Percentiles rank a stretch among this genome's conserved stretches.
Evolutionary conservation across 2,888 invertebrate species (phyloP).

Genomic region (Zootermopsis nevadensis): DNA sequence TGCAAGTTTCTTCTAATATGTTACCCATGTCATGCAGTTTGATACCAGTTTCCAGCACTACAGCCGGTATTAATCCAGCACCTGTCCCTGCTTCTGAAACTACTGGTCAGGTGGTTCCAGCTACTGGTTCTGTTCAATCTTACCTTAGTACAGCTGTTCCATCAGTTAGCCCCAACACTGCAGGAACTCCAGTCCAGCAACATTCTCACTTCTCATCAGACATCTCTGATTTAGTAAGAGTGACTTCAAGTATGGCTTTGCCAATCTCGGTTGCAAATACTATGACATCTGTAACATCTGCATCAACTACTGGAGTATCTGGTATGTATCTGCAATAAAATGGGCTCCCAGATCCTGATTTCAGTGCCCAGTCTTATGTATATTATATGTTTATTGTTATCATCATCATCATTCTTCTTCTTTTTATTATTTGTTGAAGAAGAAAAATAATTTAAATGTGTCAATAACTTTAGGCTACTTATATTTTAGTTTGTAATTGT

Average conservation of each 20-base stretch:
- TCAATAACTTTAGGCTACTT: no score
- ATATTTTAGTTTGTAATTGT: no score
- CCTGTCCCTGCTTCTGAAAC: neutral
- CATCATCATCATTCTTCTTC: no score
- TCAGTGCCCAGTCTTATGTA: no score
- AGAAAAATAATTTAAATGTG: no score
- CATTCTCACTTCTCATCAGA: neutral
- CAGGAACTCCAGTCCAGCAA: neutral
- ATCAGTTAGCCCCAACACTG: neutral
- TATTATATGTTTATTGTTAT: no score
- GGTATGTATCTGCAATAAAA: neutral
- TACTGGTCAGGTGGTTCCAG: neutral
- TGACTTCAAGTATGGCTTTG: neutral
- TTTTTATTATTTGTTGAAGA: no score
- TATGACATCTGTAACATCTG: neutral
- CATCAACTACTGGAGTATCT: neutral
- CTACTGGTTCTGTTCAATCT: neutral
- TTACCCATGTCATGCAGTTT: constrained; percentile 1
- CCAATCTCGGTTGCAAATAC: neutral
- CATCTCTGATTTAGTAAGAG: neutral
- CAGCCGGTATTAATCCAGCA: neutral
- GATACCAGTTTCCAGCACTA: neutral
- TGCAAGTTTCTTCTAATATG: neutral
- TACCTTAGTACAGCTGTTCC: neutral
- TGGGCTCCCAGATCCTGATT: no score